Evolutionary conservation across 2,113 vertebrate species (phyloP), one percentile per base, ranked within the genome.

Genomic region (Phylloscopus whistleri): DNA sequence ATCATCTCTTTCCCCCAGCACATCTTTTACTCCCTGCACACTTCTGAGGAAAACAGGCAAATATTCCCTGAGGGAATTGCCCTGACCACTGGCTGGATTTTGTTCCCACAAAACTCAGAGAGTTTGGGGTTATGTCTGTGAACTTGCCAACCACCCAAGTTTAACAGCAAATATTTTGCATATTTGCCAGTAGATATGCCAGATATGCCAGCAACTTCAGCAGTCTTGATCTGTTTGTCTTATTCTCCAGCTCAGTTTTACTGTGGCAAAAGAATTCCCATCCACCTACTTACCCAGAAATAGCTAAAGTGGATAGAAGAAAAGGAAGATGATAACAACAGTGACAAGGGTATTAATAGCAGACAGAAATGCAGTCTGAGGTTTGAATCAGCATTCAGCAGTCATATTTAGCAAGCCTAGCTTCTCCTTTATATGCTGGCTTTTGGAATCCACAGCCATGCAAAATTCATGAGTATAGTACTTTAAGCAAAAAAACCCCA

Each of bases 381-480:
- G 30, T 79, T 93, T 92, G 51, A 96, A 83, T 94, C 76, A 94
- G 39, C 75, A 84, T 75, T 90, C 80, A 91, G 58, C 23, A 74
- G 51, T 35, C 48, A 27, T 41, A 95, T 60, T 95, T 76, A 90
- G 77, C 63, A 84, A 86, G 51, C n/a, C 27, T 27, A 91, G 33
- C 41, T 88, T 72, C 62, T 89, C 51, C 76, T 84, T 92, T 74
- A 58, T 69, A 76, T 62, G 53, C 62, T 73, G 62, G 49, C 53
- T 93, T 74, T 76, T 64, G 24, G 77, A 94, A 86, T 82, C 43
- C 94, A 83, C 22, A 84, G 87, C 28, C 75, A 95, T 91, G 69
- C 35, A 96, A 97, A 94, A 96, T 96, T 94, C 64, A 94, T 60
- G 53, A 96, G 56, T 15, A 76, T 30, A 91, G 90, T 51, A 69